Evolutionary conservation across 2,113 vertebrate species (phyloP).

Genomic region (Clarias gariepinus): DNA sequence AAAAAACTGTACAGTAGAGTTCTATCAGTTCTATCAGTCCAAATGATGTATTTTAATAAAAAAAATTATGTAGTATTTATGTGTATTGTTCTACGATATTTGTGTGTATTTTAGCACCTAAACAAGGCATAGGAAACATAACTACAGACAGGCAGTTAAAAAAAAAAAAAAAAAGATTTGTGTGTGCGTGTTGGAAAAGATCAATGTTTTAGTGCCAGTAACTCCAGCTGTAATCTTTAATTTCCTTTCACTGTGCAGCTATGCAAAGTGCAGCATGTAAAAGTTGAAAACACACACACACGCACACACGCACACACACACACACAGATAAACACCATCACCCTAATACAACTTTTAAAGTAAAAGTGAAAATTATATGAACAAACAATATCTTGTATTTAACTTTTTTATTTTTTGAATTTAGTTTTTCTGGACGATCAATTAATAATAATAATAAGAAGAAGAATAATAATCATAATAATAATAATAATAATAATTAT

Average conservation of each 20-base stretch:
- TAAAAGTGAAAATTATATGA: neutral
- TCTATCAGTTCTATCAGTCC: neutral
- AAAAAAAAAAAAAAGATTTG: neutral
- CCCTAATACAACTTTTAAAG: neutral
- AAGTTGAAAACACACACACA: constrained; percentile 25
- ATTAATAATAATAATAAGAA: too few relatives aligned
- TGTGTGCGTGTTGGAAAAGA: constrained; percentile 41
- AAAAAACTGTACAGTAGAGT: neutral
- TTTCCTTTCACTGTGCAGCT: constrained; percentile 22
- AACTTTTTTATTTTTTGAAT: neutral
- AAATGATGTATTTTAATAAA: neutral
- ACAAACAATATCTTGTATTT: neutral
- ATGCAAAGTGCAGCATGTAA: constrained; percentile 35
- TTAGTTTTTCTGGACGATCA: neutral
- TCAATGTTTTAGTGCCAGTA: constrained; percentile 29
- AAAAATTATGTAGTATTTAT: neutral
- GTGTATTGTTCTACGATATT: neutral
- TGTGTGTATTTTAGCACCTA: constrained; percentile 2
- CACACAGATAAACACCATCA: neutral
- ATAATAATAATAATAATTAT: too few relatives aligned
- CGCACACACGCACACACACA: constrained; percentile 5
- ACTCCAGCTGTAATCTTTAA: constrained; percentile 15
- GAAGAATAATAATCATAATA: too few relatives aligned
- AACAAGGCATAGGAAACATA: constrained; percentile 23
- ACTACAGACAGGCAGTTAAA: constrained; percentile 13